phyloP scores from a whole-genome alignment of 2,888 invertebrate genomes.

The Drosophila affinis region DNA sequence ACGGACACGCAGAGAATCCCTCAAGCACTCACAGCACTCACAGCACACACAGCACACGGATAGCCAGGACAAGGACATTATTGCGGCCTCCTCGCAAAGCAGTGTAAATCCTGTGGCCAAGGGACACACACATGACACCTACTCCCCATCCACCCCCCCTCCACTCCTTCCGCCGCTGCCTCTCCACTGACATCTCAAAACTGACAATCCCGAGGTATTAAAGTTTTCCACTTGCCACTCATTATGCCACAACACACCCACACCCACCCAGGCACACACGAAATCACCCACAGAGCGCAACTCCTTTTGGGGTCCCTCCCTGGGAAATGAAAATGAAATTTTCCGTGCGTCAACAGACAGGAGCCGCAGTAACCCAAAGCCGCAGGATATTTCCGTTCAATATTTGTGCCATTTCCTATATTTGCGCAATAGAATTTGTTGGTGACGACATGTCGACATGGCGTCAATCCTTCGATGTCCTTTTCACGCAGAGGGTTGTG shows the following conservation, averaged over 20 bases:
- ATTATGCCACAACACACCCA: slow-evolving; percentile 24
- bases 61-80: slow-evolving; percentile 34
- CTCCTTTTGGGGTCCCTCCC: not conserved
- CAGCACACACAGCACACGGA: slow-evolving; percentile 21
- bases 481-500: slow-evolving; percentile 5
- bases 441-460: slow-evolving; percentile 39
- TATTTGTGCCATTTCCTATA: slow-evolving; percentile 72
- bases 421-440: slow-evolving; percentile 63
- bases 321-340: slow-evolving; percentile 8
- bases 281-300: not conserved
- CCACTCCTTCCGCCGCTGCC: no score
- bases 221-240: slow-evolving; percentile 43
- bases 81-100: slow-evolving; percentile 48
- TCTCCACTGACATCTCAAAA: slow-evolving; percentile 1
- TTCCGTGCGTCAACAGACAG: slow-evolving; percentile 46
- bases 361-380: slow-evolving; percentile 45
- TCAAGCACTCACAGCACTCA: slow-evolving; percentile 5
- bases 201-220: slow-evolving; percentile 36
- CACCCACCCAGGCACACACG: not conserved
- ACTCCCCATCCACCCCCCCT: not conserved
- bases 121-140: slow-evolving; percentile 17
- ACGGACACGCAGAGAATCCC: slow-evolving; percentile 6
- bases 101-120: slow-evolving; percentile 52
- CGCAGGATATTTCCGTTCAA: slow-evolving; percentile 75
- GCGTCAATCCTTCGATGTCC: not conserved